These are phyloP conservation scores for Temnothorax longispinosus DNA, from an alignment of 1,140 invertebrate genomes.

Conservation along the genomic window DNA sequence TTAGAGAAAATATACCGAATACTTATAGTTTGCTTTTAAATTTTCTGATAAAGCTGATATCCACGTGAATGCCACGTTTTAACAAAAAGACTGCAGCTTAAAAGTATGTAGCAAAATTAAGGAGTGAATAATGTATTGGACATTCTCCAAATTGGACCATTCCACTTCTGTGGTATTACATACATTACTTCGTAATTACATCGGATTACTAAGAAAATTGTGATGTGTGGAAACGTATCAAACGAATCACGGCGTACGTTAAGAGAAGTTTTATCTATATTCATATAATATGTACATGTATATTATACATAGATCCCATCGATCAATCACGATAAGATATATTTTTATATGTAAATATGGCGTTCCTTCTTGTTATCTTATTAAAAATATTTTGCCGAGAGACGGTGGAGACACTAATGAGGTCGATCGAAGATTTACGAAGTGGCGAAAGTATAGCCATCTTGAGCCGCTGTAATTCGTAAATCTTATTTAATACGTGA, in stretches of 20 bases:
- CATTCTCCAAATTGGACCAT: conserved; percentile 47
- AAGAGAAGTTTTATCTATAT: conserved; percentile 71
- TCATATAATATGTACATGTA: conserved; percentile 70
- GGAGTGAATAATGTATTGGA: conserved; percentile 12
- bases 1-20: neutral
- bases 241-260: conserved; percentile 70
- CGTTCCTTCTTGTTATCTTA: conserved; percentile 81
- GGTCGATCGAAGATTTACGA: conserved; percentile 30
- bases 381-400: conserved; percentile 71
- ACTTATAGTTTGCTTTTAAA: neutral
- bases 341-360: conserved; percentile 85
- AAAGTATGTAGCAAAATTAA: neutral
- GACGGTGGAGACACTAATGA: conserved; percentile 61
- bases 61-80: neutral
- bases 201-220: conserved; percentile 61
- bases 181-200: conserved; percentile 28
- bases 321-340: conserved; percentile 81
- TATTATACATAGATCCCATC: conserved; percentile 69
- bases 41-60: neutral
- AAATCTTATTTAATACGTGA: conserved; percentile 37
- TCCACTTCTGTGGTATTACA: conserved; percentile 24
- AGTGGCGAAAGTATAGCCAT: conserved; percentile 13
- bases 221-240: conserved; percentile 82
- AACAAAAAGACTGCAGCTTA: conserved; percentile 16
- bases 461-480: neutral